Evolutionary conservation across 2,888 invertebrate species (phyloP).

Genomic region (Cantharis flavilabris): DNA sequence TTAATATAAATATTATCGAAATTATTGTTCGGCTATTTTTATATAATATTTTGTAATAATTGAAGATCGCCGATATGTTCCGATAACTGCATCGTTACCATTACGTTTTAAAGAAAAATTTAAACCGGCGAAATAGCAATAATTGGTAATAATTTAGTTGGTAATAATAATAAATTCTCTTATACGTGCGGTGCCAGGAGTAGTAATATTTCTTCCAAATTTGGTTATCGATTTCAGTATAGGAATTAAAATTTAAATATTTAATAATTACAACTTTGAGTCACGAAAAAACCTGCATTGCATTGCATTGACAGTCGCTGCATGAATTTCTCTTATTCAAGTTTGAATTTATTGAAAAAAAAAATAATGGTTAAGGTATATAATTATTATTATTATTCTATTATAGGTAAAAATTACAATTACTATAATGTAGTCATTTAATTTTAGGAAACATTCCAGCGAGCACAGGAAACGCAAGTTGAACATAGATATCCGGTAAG

Average conservation of each 20-base stretch:
- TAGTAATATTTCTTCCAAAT: background rate
- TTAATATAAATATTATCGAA: too few relatives aligned
- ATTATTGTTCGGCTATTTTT: too few relatives aligned
- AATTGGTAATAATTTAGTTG: background rate
- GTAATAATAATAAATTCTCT: background rate
- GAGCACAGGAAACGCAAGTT: conserved; percentile 53
- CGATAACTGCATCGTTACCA: background rate
- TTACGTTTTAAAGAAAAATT: background rate
- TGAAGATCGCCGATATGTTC: background rate
- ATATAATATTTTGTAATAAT: too few relatives aligned
- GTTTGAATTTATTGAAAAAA: background rate
- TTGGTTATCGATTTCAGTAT: background rate
- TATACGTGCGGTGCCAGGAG: background rate
- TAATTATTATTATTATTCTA: background rate
- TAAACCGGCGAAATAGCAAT: too few relatives aligned
- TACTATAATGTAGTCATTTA: conserved; percentile 12
- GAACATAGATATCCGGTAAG: conserved; percentile 55
- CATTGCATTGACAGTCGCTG: background rate
- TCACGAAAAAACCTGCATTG: background rate
- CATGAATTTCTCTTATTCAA: background rate
- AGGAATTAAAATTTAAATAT: background rate
- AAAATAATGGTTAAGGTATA: background rate
- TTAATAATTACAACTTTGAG: conserved; percentile 1
- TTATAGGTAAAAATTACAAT: background rate
- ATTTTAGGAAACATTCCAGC: conserved; percentile 55